Base-by-base conservation (phyloP, 2,113 vertebrate species). In the Mixornis gularis region DNA sequence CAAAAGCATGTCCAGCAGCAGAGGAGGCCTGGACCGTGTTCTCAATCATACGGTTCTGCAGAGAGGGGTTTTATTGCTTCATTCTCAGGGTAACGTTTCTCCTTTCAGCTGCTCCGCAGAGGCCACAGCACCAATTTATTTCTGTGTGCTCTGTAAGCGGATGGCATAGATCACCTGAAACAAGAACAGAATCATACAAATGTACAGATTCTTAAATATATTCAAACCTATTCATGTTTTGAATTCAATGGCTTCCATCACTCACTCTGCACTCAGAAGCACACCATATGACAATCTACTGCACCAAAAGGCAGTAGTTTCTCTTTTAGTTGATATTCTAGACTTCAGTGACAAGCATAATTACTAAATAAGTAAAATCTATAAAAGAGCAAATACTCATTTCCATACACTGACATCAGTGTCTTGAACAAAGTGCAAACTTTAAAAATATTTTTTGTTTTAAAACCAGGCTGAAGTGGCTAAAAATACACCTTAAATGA, bases 141-240 rank as follows among this genome's bases (percentile, higher is more conserved):
- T 87, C 89, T 0, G 44, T 71, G 34, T 55, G 25, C 77, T 95
- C 92, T 85, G 69, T n/a, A 58, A 68, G 88, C 18, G 0, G 55
- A 43, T 9, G n/a, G 95, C 90, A 71, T 62, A 46, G 26, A 73
- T 92, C 91, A 97, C 95, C 98, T 98, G 91, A 46, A 98, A 97
- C 22, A 94, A 94, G 94, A 85, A 95, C 21, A 94, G 81, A 88
- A 92, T 87, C 83, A 91, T 17, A 79, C 36, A 83, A 55, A 85
- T 65, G 56, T 84, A 92, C 38, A 87, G n/a, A n/a, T 58, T 74
- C 72, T 82, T 55, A 68, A 83, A 86, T 36, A 55, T 38, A 62
- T 63, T 82, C 83, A 90, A 91, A 91, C 24, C 38, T 48, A 59
- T 41, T 79, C 24, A 2, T 36, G 41, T 59, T 89, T 90, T 73